Conservation (phyloP, 2,888 invertebrate genomes). For the Rugalucina vietnamica region DNA sequence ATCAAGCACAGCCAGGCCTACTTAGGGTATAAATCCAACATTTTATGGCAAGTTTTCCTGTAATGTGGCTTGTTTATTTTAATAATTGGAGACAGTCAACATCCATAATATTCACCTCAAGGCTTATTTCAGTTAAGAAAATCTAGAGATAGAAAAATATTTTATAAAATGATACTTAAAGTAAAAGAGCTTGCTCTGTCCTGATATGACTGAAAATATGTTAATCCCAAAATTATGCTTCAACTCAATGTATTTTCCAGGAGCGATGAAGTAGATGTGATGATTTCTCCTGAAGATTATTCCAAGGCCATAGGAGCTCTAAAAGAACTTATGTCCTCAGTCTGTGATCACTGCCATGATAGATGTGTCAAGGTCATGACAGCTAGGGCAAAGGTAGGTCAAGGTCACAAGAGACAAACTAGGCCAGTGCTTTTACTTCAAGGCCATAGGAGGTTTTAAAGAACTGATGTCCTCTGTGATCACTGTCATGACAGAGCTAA, state of each 20-base stretch:
- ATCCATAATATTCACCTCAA: no score
- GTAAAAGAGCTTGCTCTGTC: no score
- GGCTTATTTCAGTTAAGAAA: no score
- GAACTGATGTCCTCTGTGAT: conserved; percentile 92
- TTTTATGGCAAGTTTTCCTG: no score
- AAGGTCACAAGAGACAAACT: conserved; percentile 84
- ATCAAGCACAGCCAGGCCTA: no score
- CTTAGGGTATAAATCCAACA: no score
- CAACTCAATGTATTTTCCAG: conserved; percentile 65
- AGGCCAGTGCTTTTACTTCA: conserved; percentile 90
- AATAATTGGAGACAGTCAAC: no score
- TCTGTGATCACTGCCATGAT: conserved; percentile 95
- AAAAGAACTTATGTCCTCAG: conserved; percentile 90
- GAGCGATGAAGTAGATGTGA: conserved; percentile 85
- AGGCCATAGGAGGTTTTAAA: conserved; percentile 89
- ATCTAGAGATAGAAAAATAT: no score
- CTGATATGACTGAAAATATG: no score
- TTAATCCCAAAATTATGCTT: no score
- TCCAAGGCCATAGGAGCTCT: conserved; percentile 89
- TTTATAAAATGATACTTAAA: no score
- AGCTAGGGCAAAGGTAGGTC: conserved; percentile 85
- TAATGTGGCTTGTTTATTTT: no score
- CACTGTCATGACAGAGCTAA: conserved; percentile 89
- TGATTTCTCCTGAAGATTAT: conserved; percentile 90
- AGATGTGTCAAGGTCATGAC: conserved; percentile 94